phyloP scores from a whole-genome alignment of 2,797 vertebrate genomes.

The Crossoptilon crossoptilon region DNA sequence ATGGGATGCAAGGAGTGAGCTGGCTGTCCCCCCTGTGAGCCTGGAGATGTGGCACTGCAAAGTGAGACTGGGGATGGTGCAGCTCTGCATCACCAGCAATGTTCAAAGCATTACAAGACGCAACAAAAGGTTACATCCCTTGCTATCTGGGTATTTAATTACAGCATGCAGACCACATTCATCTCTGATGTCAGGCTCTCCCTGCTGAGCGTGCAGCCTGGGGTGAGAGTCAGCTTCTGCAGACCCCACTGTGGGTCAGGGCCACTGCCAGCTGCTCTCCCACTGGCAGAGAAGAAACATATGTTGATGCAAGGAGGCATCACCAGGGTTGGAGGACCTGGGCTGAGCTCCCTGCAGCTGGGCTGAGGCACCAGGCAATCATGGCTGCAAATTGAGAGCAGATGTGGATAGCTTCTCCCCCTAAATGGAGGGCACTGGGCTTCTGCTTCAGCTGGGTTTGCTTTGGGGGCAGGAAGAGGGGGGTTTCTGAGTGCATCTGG shows the following conservation, averaged over 20 bases:
- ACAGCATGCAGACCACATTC: fast-evolving
- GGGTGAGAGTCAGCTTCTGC: background rate
- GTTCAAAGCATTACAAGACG: background rate
- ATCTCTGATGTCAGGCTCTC: background rate
- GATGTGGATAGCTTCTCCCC: constrained; percentile 20
- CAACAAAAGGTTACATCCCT: background rate
- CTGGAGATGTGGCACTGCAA: fast-evolving
- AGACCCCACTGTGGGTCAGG: fast-evolving
- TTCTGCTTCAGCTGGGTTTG: background rate
- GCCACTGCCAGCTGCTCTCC: background rate
- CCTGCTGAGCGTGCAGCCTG: background rate
- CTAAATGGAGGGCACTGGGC: background rate
- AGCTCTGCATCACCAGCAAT: background rate
- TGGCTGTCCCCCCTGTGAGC: background rate
- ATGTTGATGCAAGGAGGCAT: background rate
- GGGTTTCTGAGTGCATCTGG: fast-evolving
- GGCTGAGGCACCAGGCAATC: background rate
- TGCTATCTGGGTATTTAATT: fast-evolving
- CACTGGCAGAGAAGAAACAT: background rate
- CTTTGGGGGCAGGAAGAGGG: background rate
- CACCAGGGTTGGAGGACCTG: background rate
- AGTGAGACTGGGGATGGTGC: fast-evolving
- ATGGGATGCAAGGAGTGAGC: fast-evolving
- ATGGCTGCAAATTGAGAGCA: constrained; percentile 52
- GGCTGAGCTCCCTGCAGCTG: constrained; percentile 16